These are phyloP conservation scores for Achroia grisella DNA, from an alignment of 1,140 invertebrate genomes.

Conservation along the genomic window DNA sequence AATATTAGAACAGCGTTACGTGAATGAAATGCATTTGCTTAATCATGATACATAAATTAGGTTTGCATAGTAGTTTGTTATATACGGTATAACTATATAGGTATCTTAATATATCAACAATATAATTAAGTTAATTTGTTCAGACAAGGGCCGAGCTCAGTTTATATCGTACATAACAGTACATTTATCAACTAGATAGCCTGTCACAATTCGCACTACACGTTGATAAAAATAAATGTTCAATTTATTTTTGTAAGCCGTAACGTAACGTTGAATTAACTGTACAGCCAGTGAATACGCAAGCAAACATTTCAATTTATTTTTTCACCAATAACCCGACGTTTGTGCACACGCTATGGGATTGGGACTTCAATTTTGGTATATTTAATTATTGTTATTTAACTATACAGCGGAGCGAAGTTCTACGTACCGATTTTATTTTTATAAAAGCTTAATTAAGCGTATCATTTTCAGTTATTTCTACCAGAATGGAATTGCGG, in stretches of 20 bases:
- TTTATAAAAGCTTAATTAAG: too few relatives aligned
- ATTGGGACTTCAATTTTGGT: neutral
- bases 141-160: conserved; percentile 19
- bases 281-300: neutral
- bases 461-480: too few relatives aligned
- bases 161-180: conserved; percentile 19
- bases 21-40: too few relatives aligned
- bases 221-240: conserved; percentile 36
- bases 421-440: too few relatives aligned
- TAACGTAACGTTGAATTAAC: neutral
- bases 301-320: neutral
- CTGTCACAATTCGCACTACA: conserved; percentile 27
- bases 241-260: neutral
- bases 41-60: too few relatives aligned
- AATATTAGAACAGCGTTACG: too few relatives aligned
- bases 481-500: too few relatives aligned
- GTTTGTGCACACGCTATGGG: neutral
- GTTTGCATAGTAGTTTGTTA: too few relatives aligned
- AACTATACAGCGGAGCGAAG: too few relatives aligned
- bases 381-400: neutral
- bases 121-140: conserved; percentile 49
- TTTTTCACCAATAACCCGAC: neutral
- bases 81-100: too few relatives aligned
- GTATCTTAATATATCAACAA: conserved; percentile 36
- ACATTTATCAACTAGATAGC: conserved; percentile 39